Conservation (phyloP, 2,888 invertebrate species). For the Nipponacmea schrenckii region DNA sequence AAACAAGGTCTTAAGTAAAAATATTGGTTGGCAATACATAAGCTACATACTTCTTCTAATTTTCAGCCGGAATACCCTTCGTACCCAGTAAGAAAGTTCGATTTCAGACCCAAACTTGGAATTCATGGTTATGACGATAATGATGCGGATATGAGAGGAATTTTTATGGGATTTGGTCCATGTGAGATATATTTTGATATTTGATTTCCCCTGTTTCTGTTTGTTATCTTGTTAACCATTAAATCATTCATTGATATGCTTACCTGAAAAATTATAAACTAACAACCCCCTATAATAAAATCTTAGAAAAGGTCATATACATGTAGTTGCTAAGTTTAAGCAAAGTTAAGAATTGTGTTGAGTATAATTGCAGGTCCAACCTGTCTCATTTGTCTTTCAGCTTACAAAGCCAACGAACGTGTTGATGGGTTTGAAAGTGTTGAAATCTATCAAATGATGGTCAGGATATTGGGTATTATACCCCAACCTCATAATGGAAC, state of each 20-base stretch:
- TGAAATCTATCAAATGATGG: slow-evolving; percentile 48
- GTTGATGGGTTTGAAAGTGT: slow-evolving; percentile 32
- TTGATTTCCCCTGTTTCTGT: not conserved
- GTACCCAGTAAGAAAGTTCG: slow-evolving; percentile 17
- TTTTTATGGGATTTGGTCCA: slow-evolving; percentile 57
- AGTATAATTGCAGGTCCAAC: too few species aligned
- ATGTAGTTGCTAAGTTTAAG: too few species aligned
- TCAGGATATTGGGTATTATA: slow-evolving; percentile 35
- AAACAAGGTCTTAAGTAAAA: too few species aligned
- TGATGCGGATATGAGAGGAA: slow-evolving; percentile 49
- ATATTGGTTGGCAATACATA: too few species aligned
- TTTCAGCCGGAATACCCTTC: slow-evolving; percentile 22
- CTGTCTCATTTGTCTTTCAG: slow-evolving; percentile 26
- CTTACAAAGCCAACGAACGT: slow-evolving; percentile 29
- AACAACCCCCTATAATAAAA: too few species aligned
- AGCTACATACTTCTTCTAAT: too few species aligned
- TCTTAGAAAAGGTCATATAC: too few species aligned
- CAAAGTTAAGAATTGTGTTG: too few species aligned
- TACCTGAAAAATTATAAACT: too few species aligned
- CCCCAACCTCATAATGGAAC: slow-evolving; percentile 44
- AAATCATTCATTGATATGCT: too few species aligned
- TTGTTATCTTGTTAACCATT: too few species aligned
- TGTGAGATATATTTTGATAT: slow-evolving; percentile 31
- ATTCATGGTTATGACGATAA: slow-evolving; percentile 55
- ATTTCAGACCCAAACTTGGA: slow-evolving; percentile 28